Evolutionary conservation across 2,797 vertebrate genomes (phyloP), one percentile per base, ranked within the genome.

Genomic region (Anguilla megastoma): DNA sequence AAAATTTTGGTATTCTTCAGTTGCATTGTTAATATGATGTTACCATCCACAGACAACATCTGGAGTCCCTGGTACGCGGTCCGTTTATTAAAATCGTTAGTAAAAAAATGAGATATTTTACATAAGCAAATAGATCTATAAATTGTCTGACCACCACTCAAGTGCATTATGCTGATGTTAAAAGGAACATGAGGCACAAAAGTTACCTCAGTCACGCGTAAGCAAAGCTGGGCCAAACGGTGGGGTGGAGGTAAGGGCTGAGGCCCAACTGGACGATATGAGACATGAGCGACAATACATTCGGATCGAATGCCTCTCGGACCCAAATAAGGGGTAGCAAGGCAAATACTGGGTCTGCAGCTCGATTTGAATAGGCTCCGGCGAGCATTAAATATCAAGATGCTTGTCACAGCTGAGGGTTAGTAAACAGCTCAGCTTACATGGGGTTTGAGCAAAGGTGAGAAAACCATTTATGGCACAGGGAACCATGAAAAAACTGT

Each of bases 121-220:
- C 96, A 96, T 96, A 96, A 95, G 94, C 96, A 96, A 96, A 96
- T 94, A 79, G n/a, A 88, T 50, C 85, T 90, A 80, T 63, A 88
- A 92, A 88, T 93, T 88, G 82, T 33, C 87, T 87, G 90, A 92
- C 93, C 91, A 85, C 92, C 54, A 85, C 50, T 87, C 88, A 89
- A 89, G 88, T 92, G 89, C 88, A 76, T 85, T 87, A 84, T 87
- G 10, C 84, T 85, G 3, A 63, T 71, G 84, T 86, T 95, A 93
- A 95, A 94, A 92, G 86, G 92, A 91, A 71, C 2, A 76, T 87
- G 79, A 76, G 84, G 87, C 86, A 87, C 90, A 82, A 89, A 86
- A 52, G 24, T 71, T 50, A 90, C 90, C 88, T 85, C 83, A 92
- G 89, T 89, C 94, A 91, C 90, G 90, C 88, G 30, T 86, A 96